Conservation (phyloP, 2,888 invertebrate genomes). For the Epirrhoe alternata region DNA sequence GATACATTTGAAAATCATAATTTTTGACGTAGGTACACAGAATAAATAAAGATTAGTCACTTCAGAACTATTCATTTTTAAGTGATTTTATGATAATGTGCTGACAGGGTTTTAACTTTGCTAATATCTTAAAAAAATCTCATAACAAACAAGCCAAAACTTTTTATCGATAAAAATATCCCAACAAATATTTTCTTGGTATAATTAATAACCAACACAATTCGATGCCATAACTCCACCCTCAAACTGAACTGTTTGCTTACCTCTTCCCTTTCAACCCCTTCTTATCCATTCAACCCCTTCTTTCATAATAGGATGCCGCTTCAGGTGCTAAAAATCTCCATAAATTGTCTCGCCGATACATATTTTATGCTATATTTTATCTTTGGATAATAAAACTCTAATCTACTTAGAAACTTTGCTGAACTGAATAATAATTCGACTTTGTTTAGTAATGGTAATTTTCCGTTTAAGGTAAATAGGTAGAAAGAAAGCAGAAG, state of each 20-base stretch:
- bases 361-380: slow-evolving; percentile 2
- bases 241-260: neutral
- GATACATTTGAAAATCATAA: no score
- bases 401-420: slow-evolving; percentile 5
- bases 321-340: slow-evolving; percentile 21
- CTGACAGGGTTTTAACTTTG: no score
- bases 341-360: slow-evolving; percentile 12
- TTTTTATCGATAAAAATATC: neutral
- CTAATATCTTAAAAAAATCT: no score
- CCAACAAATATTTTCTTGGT: no score
- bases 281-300: neutral
- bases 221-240: neutral
- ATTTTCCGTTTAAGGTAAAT: neutral
- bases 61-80: no score
- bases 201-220: neutral
- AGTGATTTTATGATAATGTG: no score
- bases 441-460: neutral
- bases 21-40: no score
- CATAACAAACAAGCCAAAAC: no score
- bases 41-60: no score
- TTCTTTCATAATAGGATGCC: slow-evolving; percentile 3
- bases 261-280: neutral
- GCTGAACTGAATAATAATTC: neutral
- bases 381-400: neutral
- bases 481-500: no score